Base-by-base conservation (phyloP, 2,888 invertebrate species). In the Lithodes maja region DNA sequence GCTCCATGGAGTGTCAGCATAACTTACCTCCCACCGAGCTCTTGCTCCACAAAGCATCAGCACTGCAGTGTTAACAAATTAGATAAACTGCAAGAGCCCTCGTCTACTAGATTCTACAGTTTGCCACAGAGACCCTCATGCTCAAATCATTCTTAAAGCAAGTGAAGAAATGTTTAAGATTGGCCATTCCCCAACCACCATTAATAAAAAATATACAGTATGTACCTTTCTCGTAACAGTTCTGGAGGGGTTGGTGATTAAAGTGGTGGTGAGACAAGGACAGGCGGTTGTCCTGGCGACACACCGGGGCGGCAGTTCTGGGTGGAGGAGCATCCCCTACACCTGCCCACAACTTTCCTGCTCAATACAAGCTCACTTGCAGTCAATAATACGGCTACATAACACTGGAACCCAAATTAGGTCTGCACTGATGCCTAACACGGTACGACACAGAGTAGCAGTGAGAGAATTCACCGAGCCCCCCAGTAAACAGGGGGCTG, bases 391-490 rank as follows among this genome's bases (percentile, higher is more conserved):
- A 71, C 55, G 49, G 82, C 61, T 61, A 61, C 61, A 61, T 54
- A 79, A 85, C 79, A 61, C 68, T 80, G 74, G 75, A 68, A 69
- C 85, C 83, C 83, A 87, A 87, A 83, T 83, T 71, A 87, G 79
- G 79, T 83, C 78, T 83, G 83, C 83, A 80, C 78, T 80, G 85
- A 88, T 85, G 81, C 88, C 88, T 88, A 88, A 88, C 88, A 88
- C 85, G 54, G 84, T 88, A 88, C 88, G 88, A 88, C 88, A 88
- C 88, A 88, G 84, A 88, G 88, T 74, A 90, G 85, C 83, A 85
- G 82, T 90, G 90, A 90, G 74, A 87, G 90, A 90, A 90, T 90
- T 90, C 90, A 90, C 90, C 90, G 79, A 90, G 90, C 90, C 87
- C 90, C 87, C 85, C 80, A 50, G 50, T 71, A 17, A 68, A 50